Conservation (phyloP, 2,888 invertebrate species). For the Sepiola atlantica region DNA sequence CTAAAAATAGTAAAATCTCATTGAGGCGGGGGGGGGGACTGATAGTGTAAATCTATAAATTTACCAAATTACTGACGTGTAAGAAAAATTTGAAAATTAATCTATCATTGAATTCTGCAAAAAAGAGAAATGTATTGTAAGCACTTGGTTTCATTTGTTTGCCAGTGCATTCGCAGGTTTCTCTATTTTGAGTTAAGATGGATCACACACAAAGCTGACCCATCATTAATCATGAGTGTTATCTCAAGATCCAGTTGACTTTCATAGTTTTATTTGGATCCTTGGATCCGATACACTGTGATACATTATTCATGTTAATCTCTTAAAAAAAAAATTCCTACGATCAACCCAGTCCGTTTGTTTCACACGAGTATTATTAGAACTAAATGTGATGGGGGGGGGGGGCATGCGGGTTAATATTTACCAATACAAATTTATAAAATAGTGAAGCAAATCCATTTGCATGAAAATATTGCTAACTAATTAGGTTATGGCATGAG, state of each 20-base stretch:
- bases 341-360: neutral
- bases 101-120: neutral
- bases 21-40: too few relatives aligned
- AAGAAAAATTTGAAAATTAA: neutral
- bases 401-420: too few relatives aligned
- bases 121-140: neutral
- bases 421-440: neutral
- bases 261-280: neutral
- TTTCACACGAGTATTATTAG: neutral
- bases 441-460: neutral
- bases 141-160: neutral
- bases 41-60: too few relatives aligned
- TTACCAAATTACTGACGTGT: too few relatives aligned
- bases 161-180: neutral
- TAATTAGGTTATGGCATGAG: too few relatives aligned
- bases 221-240: neutral
- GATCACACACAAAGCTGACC: neutral
- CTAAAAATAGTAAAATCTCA: too few relatives aligned
- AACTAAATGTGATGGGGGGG: neutral
- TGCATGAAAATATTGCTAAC: neutral
- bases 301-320: neutral
- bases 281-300: neutral
- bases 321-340: neutral
- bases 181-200: neutral
- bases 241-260: neutral